Evolutionary conservation across 2,888 invertebrate genomes (phyloP).

Genomic region (Halictus ligatus): DNA sequence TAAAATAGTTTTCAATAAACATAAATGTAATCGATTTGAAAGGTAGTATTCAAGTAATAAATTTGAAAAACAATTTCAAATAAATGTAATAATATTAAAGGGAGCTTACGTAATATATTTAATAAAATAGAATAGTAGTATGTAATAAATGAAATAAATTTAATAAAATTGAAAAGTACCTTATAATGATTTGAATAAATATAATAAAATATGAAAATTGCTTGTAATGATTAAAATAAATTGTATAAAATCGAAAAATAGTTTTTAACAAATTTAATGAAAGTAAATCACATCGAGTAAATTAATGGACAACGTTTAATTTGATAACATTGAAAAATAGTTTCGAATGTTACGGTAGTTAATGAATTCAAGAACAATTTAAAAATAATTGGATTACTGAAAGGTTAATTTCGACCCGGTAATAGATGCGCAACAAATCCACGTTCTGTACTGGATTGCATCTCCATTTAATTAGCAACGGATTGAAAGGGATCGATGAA

Average conservation of each 20-base stretch:
- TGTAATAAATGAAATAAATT: too few species aligned
- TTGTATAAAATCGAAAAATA: not conserved
- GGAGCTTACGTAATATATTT: not conserved
- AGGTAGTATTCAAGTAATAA: not conserved
- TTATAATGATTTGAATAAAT: not conserved
- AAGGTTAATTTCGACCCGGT: too few species aligned
- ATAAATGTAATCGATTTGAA: not conserved
- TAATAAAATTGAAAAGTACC: too few species aligned
- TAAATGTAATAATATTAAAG: not conserved
- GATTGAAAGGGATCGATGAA: constrained; percentile 25
- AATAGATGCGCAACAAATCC: not conserved
- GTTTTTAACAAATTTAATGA: not conserved
- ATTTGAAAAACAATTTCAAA: not conserved
- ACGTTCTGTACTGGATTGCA: not conserved
- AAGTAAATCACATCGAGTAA: not conserved
- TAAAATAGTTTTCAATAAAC: not conserved
- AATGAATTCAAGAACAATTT: not conserved
- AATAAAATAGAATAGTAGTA: not conserved
- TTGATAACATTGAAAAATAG: not conserved
- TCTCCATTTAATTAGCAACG: not conserved
- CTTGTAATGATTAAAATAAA: not conserved
- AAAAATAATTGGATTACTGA: not conserved
- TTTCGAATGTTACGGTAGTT: not conserved
- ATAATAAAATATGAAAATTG: not conserved
- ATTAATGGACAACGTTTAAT: not conserved